Percentiles rank a stretch among this genome's conserved stretches.
phyloP scores from a whole-genome alignment of 2,888 invertebrate genomes.

The Cephalotes varians region DNA sequence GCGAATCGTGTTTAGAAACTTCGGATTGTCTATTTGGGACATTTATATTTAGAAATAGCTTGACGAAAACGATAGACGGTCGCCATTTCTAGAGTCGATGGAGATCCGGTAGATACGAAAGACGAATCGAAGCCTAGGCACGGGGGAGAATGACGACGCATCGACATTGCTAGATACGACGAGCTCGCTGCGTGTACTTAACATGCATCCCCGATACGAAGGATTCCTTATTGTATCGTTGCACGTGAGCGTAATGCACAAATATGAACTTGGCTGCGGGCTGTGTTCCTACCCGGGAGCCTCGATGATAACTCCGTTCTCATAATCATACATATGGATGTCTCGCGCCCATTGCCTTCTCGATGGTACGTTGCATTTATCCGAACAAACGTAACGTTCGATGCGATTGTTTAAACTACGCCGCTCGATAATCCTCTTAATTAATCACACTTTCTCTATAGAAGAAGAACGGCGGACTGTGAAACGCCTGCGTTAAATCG shows the following conservation, averaged over 20 bases:
- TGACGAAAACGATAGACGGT: constrained; percentile 9
- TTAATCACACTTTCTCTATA: not conserved
- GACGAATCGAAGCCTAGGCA: constrained; percentile 37
- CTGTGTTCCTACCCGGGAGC: constrained; percentile 69
- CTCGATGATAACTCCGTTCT: constrained; percentile 82
- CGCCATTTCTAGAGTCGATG: not conserved
- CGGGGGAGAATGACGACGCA: constrained; percentile 40
- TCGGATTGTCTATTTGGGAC: not conserved
- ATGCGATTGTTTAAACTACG: constrained; percentile 31
- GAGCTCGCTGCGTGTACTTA: constrained; percentile 79
- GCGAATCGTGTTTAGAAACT: not conserved
- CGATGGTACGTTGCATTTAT: constrained; percentile 61
- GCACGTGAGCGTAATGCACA: constrained; percentile 86
- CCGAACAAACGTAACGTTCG: constrained; percentile 57
- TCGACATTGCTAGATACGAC: constrained; percentile 56
- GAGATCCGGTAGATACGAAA: constrained; percentile 13
- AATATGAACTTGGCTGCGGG: constrained; percentile 83
- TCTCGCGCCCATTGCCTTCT: constrained; percentile 72
- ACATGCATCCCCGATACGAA: constrained; percentile 85
- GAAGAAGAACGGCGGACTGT: not conserved
- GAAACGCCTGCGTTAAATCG: not conserved
- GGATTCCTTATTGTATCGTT: constrained; percentile 86
- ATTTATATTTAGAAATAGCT: constrained; percentile 18
- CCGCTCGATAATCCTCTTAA: not conserved
- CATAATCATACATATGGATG: constrained; percentile 84